Percentiles rank a stretch among this genome's conserved stretches.
phyloP scores from a whole-genome alignment of 2,888 invertebrate genomes.

The Dorcus hopei region DNA sequence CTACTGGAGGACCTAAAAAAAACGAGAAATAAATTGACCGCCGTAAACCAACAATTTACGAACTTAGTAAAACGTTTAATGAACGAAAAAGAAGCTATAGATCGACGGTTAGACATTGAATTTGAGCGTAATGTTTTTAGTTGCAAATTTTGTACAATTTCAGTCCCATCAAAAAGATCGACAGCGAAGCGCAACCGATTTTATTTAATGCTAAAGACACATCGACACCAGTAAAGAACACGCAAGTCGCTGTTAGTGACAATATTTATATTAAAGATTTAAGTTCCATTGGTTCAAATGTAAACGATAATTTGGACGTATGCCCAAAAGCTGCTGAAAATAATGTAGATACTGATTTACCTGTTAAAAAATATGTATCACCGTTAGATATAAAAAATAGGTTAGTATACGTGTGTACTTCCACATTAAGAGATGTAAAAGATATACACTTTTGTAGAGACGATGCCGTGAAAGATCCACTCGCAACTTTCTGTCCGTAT shows the following conservation, averaged over 20 bases:
- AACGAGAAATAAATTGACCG: conserved; percentile 36
- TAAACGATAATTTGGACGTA: not conserved
- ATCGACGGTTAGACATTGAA: conserved; percentile 39
- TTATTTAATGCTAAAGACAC: conserved; percentile 5
- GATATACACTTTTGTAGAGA: conserved; percentile 16
- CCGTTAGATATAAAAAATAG: conserved; percentile 39
- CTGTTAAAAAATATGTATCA: conserved; percentile 39
- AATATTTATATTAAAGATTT: conserved; percentile 10
- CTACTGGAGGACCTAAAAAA: conserved; percentile 39
- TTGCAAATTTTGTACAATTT: not conserved
- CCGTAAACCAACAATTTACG: conserved; percentile 37
- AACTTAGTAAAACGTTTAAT: conserved; percentile 37
- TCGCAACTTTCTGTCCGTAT: conserved; percentile 43
- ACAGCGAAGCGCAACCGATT: not conserved
- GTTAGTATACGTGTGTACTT: conserved; percentile 21
- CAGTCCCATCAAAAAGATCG: not conserved
- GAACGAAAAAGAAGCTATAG: conserved; percentile 39
- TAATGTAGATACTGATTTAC: not conserved
- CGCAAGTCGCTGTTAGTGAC: conserved; percentile 11
- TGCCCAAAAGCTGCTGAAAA: not conserved
- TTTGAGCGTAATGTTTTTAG: not conserved
- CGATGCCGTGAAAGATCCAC: conserved; percentile 35
- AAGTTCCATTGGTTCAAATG: not conserved
- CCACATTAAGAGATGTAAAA: not conserved
- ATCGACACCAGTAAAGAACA: conserved; percentile 14